Conservation (phyloP, 2,888 invertebrate genomes). For the Tubulanus polymorphus region DNA sequence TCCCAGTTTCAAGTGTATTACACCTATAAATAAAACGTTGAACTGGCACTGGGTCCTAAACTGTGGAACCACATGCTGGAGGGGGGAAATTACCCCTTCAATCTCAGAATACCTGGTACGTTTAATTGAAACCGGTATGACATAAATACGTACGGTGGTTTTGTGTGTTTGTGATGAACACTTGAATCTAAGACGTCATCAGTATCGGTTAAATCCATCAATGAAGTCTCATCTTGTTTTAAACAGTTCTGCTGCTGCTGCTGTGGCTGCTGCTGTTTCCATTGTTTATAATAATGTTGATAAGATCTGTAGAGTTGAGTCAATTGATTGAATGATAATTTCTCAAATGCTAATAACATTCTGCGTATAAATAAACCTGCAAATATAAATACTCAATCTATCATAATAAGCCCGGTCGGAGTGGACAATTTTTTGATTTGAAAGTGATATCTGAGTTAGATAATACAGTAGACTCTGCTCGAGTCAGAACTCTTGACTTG, state of each 20-base stretch:
- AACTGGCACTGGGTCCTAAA: no score
- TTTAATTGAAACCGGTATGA: no score
- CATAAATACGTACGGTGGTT: neutral
- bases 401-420: no score
- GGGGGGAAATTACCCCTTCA: no score
- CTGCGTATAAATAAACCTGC: conserved; percentile 77
- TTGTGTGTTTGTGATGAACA: neutral
- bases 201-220: neutral
- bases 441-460: no score
- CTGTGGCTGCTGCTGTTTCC: neutral
- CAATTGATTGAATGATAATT: conserved; percentile 78
- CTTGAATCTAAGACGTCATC: neutral
- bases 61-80: no score
- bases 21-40: no score
- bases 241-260: neutral
- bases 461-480: no score
- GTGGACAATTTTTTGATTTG: no score
- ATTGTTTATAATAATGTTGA: conserved; percentile 63
- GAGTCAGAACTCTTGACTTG: no score
- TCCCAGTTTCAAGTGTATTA: conserved; percentile 23
- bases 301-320: conserved; percentile 70
- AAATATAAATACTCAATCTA: no score
- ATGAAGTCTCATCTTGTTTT: neutral
- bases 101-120: no score
- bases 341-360: conserved; percentile 76